Evolutionary conservation across 1,140 invertebrate species (phyloP).

Genomic region (Tigriopus japonicus): DNA sequence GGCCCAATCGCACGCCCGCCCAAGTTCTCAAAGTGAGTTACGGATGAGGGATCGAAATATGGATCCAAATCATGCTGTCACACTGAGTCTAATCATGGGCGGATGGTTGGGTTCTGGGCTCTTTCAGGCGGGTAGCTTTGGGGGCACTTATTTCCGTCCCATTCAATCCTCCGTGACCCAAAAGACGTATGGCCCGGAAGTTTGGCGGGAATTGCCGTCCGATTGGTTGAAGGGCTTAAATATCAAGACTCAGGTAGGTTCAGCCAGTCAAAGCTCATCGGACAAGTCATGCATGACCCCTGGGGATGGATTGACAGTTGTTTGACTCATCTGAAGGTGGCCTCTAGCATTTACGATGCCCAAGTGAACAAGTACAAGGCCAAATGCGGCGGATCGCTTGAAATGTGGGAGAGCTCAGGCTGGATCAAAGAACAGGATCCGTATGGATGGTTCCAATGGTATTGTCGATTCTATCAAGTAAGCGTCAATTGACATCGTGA

Average conservation of each 20-base stretch:
- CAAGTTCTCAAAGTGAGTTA: conserved; percentile 15
- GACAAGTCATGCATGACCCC: conserved; percentile 10
- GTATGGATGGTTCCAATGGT: conserved; percentile 19
- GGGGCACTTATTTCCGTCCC: conserved; percentile 18
- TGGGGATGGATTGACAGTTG: no score
- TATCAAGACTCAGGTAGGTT: conserved; percentile 11
- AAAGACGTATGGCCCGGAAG: conserved; percentile 12
- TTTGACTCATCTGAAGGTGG: conserved; percentile 13
- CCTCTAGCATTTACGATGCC: conserved; percentile 16
- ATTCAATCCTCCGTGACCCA: conserved; percentile 17
- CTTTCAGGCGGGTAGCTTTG: conserved; percentile 15
- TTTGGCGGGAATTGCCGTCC: conserved; percentile 17
- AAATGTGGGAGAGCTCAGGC: conserved; percentile 18
- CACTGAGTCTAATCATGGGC: not conserved
- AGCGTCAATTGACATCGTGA: no score
- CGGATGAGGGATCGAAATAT: no score
- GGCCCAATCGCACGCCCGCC: conserved; percentile 16
- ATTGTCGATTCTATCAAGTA: conserved; percentile 16
- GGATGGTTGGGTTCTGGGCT: not conserved
- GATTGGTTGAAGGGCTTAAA: conserved; percentile 16
- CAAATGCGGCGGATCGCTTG: conserved; percentile 16
- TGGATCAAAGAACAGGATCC: conserved; percentile 18
- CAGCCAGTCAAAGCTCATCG: not conserved
- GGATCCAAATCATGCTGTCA: not conserved
- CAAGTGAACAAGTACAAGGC: conserved; percentile 16